phyloP scores from a whole-genome alignment of 1,140 invertebrate genomes.

The Nymphalis io region DNA sequence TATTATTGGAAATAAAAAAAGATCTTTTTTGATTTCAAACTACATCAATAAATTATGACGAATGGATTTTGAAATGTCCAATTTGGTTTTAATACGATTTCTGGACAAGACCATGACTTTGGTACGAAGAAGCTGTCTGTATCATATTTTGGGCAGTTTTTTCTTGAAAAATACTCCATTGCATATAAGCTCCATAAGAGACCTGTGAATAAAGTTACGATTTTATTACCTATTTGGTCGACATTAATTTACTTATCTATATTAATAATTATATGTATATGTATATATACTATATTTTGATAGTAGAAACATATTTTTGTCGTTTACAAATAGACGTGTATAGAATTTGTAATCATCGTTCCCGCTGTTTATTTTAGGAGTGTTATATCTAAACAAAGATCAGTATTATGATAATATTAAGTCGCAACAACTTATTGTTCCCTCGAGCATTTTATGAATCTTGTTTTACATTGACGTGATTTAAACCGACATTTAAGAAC shows the following conservation, averaged over 20 bases:
- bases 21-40: neutral
- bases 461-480: neutral
- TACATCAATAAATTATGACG: constrained; percentile 37
- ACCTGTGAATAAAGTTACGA: constrained; percentile 50
- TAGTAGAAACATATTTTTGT: neutral
- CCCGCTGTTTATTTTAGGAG: neutral
- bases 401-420: constrained; percentile 12
- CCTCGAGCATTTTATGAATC: neutral
- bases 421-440: neutral
- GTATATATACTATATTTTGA: neutral
- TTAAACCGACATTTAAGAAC: neutral
- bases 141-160: constrained; percentile 85
- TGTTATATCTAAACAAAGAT: constrained; percentile 2
- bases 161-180: constrained; percentile 92
- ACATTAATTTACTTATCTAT: too few relatives aligned
- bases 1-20: constrained; percentile 3
- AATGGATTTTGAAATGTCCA: constrained; percentile 79
- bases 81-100: constrained; percentile 70
- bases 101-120: constrained; percentile 83
- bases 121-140: constrained; percentile 78
- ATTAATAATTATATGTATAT: too few relatives aligned
- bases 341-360: too few relatives aligned
- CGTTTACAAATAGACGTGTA: neutral
- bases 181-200: constrained; percentile 89
- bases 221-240: too few relatives aligned